Evolutionary conservation across 2,113 vertebrate genomes (phyloP).

Genomic region (Microtus richardsoni): DNA sequence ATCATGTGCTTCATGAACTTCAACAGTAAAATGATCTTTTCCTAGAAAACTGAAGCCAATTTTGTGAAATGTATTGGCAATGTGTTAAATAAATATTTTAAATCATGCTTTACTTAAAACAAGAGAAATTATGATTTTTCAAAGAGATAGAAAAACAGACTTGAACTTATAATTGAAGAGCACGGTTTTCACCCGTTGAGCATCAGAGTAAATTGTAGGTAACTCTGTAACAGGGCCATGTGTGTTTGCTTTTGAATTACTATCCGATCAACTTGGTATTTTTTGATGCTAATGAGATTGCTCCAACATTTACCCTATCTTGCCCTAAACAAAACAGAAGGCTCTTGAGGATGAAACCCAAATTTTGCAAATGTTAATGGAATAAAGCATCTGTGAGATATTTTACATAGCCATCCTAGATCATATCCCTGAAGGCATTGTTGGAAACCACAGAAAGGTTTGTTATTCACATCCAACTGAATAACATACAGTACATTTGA

Average conservation of each 20-base stretch:
- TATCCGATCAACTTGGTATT: conserved; percentile 80
- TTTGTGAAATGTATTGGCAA: not conserved
- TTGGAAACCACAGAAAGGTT: conserved; percentile 65
- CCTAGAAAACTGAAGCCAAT: not conserved
- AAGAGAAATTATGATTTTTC: not conserved
- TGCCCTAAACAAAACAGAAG: conserved; percentile 83
- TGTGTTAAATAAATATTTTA: conserved; percentile 14
- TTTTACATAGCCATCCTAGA: conserved; percentile 75
- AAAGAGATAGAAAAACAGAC: conserved; percentile 10
- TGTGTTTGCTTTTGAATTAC: conserved; percentile 83
- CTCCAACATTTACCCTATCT: conserved; percentile 86
- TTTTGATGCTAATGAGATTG: conserved; percentile 85
- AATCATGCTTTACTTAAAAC: not conserved
- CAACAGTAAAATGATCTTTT: not conserved
- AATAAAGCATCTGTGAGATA: conserved; percentile 83
- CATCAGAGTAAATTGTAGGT: conserved; percentile 69
- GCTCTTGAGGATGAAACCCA: conserved; percentile 81
- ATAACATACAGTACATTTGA: not conserved
- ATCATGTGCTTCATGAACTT: not conserved
- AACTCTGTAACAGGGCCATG: conserved; percentile 74
- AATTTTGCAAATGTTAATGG: conserved; percentile 88
- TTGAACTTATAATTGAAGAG: not conserved
- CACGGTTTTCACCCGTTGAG: conserved; percentile 53
- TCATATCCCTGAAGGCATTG: conserved; percentile 69
- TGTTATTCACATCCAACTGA: conserved; percentile 70